phyloP scores from a whole-genome alignment of 1,140 invertebrate species.

The Microplitis mediator region DNA sequence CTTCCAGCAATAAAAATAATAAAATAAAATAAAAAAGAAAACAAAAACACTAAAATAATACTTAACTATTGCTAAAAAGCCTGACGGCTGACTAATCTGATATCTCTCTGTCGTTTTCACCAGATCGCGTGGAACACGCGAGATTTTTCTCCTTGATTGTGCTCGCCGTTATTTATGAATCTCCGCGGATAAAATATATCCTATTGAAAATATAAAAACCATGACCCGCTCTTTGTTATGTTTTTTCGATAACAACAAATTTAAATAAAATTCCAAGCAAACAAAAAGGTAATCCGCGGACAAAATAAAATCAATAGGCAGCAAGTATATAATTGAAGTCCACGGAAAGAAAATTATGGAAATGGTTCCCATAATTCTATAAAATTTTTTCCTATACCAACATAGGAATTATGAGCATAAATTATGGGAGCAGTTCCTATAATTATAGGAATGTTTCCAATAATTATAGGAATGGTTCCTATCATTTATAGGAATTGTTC shows the following conservation, averaged over 20 bases:
- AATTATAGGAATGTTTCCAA: no score
- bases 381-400: no score
- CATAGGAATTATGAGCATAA: no score
- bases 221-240: neutral
- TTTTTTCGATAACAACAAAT: no score
- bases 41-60: neutral
- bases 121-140: slow-evolving; percentile 16
- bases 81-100: neutral
- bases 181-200: neutral
- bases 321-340: no score
- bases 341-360: no score
- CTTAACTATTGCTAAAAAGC: neutral
- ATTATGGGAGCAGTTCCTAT: no score
- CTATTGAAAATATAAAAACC: neutral
- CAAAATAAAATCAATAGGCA: no score
- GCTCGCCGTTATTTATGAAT: slow-evolving; percentile 16
- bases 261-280: neutral
- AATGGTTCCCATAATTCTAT: no score
- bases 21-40: neutral
- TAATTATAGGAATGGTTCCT: no score
- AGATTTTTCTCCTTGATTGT: slow-evolving; percentile 4
- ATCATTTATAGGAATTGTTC: no score
- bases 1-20: neutral
- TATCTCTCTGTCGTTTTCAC: neutral
- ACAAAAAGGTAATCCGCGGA: neutral